Conservation (phyloP, 2,113 vertebrate genomes). For the Dicentrarchus labrax region DNA sequence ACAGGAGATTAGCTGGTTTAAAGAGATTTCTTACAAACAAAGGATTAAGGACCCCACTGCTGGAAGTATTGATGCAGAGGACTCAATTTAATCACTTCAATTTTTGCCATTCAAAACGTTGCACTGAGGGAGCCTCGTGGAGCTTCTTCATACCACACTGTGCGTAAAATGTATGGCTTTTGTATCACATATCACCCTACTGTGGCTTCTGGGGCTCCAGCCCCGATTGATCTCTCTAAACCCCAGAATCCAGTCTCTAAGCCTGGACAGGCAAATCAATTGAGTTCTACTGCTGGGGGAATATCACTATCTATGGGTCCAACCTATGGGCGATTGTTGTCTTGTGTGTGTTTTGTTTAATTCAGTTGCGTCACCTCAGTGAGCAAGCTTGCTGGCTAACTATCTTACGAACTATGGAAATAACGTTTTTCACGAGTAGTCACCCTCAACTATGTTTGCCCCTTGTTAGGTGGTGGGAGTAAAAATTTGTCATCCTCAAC, state of each 20-base stretch:
- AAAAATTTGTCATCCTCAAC: neutral
- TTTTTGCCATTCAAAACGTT: neutral
- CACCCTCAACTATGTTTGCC: neutral
- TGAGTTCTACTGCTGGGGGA: too few relatives aligned
- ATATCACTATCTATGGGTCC: too few relatives aligned
- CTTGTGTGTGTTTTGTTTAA: too few relatives aligned
- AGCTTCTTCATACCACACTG: neutral
- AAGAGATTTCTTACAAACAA: neutral
- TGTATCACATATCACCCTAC: neutral
- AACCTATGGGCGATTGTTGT: too few relatives aligned
- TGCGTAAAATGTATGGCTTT: neutral
- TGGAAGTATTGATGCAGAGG: slow-evolving; percentile 1
- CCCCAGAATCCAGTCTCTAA: too few relatives aligned
- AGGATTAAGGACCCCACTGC: slow-evolving; percentile 2
- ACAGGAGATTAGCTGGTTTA: slow-evolving; percentile 23
- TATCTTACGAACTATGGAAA: too few relatives aligned
- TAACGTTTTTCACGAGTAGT: too few relatives aligned
- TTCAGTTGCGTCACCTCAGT: too few relatives aligned
- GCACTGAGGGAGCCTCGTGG: neutral
- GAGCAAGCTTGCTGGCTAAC: too few relatives aligned
- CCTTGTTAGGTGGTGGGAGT: neutral
- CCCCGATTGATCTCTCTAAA: too few relatives aligned
- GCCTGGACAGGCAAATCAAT: too few relatives aligned
- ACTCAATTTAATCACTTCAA: slow-evolving; percentile 8
- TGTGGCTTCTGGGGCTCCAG: neutral